Conservation (phyloP, 92 coral and sea anemone genomes). For the Chrysogorgia sp. region DNA sequence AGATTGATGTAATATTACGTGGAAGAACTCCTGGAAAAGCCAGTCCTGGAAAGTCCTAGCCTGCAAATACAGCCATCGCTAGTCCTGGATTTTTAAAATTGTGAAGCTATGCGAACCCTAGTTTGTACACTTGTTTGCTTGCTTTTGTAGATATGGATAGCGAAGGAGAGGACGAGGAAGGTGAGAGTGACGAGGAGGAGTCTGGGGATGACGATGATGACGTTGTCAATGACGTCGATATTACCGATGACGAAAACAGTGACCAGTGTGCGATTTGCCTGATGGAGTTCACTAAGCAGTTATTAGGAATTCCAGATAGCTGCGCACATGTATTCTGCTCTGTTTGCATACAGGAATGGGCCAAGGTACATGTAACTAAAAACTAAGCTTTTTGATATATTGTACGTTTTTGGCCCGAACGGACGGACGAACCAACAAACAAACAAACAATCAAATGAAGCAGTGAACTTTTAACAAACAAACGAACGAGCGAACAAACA, state of each 20-base stretch:
- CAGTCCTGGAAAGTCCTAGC: no score
- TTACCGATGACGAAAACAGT: conserved; percentile 48
- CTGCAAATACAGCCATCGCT: no score
- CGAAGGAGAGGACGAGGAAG: conserved; percentile 54
- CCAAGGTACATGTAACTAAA: conserved; percentile 69
- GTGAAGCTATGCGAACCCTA: no score
- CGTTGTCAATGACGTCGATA: conserved; percentile 43
- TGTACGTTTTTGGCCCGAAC: not conserved
- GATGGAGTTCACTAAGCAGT: conserved; percentile 85
- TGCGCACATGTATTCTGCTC: conserved; percentile 91
- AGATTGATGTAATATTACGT: no score
- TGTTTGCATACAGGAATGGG: conserved; percentile 92
- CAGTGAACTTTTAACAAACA: no score
- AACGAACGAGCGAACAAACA: no score
- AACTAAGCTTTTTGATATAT: no score
- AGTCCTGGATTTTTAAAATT: no score
- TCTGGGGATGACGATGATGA: conserved; percentile 39
- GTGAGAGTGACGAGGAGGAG: conserved; percentile 35
- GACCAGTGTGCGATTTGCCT: conserved; percentile 93
- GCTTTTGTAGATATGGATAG: conserved; percentile 6
- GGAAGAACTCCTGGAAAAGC: no score
- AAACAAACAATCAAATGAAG: no score
- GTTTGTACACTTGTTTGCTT: no score
- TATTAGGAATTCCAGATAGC: conserved; percentile 83
- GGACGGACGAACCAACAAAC: not conserved